phyloP scores from a whole-genome alignment of 2,888 invertebrate genomes.

The Trichopoda pennipes region DNA sequence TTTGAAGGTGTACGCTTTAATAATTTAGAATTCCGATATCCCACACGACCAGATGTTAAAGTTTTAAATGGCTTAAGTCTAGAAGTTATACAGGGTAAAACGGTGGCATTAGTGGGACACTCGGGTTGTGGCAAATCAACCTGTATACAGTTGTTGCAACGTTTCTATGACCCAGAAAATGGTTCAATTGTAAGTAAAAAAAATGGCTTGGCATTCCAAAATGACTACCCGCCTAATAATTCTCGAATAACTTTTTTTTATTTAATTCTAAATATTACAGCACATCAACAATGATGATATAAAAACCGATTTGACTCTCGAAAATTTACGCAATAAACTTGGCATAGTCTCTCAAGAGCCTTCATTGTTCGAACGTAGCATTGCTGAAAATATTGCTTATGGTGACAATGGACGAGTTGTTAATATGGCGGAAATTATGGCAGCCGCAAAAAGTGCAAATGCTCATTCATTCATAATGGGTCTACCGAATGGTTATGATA shows the following conservation, averaged over 20 bases:
- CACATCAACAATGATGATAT: conserved; percentile 83
- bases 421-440: conserved; percentile 87
- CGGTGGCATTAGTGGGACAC: conserved; percentile 88
- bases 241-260: no score
- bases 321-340: conserved; percentile 86
- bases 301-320: conserved; percentile 84
- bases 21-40: conserved; percentile 89
- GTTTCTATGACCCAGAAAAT: conserved; percentile 89
- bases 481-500: conserved; percentile 89
- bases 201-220: no score
- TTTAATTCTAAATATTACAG: conserved; percentile 67
- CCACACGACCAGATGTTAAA: conserved; percentile 87
- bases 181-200: conserved; percentile 83
- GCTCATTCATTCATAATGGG: conserved; percentile 89
- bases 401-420: conserved; percentile 88
- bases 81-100: conserved; percentile 86
- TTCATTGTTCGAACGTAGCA: conserved; percentile 89
- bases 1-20: conserved; percentile 82
- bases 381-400: conserved; percentile 93
- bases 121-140: conserved; percentile 92
- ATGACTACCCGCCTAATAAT: no score
- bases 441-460: conserved; percentile 88
- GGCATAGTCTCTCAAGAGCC: conserved; percentile 94
- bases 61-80: conserved; percentile 88
- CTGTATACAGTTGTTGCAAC: conserved; percentile 88